phyloP scores from a whole-genome alignment of 1,140 invertebrate species.

The Halyomorpha halys region DNA sequence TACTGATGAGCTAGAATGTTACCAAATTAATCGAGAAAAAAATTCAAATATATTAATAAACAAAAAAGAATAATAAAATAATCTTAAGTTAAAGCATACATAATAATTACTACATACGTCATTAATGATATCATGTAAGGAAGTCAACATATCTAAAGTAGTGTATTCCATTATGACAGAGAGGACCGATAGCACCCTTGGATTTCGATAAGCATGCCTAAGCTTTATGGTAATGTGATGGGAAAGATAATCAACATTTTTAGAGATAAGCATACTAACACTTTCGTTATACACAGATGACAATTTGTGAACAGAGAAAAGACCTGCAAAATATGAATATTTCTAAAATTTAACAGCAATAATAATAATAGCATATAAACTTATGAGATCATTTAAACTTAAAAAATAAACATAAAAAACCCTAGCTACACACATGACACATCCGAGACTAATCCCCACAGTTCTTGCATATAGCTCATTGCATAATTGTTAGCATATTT shows the following conservation, averaged over 20 bases:
- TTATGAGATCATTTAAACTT: too few species aligned
- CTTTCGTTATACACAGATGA: slow-evolving; percentile 40
- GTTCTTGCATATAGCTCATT: too few species aligned
- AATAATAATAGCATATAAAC: too few species aligned
- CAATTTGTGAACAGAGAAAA: slow-evolving; percentile 43
- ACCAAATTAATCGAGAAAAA: too few species aligned
- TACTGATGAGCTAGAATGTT: too few species aligned
- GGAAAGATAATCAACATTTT: slow-evolving; percentile 55
- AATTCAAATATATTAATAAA: too few species aligned
- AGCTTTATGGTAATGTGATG: slow-evolving; percentile 51
- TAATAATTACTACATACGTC: slow-evolving; percentile 39
- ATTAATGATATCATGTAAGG: slow-evolving; percentile 49
- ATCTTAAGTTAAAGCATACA: neutral
- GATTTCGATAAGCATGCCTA: slow-evolving; percentile 42
- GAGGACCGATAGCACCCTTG: slow-evolving; percentile 45
- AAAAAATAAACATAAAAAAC: too few species aligned
- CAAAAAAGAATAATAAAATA: too few species aligned
- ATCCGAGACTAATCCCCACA: too few species aligned
- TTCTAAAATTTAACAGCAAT: slow-evolving; percentile 32
- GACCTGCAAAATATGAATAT: slow-evolving; percentile 37
- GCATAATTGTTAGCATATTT: too few species aligned
- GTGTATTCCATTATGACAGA: slow-evolving; percentile 53
- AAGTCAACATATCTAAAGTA: slow-evolving; percentile 45
- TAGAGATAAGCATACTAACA: slow-evolving; percentile 44
- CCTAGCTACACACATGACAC: too few species aligned